These are phyloP conservation scores for Edolisoma coerulescens DNA, from an alignment of 2,113 vertebrate genomes.

Conservation along the genomic window DNA sequence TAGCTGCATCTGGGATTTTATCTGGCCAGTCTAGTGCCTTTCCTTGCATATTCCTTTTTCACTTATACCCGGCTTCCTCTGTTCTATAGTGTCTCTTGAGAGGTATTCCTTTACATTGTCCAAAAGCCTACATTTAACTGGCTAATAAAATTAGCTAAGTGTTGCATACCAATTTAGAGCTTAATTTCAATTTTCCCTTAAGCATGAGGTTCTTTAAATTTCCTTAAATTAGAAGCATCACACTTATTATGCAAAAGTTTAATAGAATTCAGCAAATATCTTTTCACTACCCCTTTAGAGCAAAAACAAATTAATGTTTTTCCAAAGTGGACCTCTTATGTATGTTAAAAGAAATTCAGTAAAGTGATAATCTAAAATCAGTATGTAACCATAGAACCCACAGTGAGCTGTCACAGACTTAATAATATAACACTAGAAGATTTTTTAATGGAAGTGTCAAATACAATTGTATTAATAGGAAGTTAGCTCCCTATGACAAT, in stretches of 20 bases:
- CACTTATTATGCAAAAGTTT: neutral
- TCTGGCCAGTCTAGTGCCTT: neutral
- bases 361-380: constrained; percentile 1
- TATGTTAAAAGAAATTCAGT: neutral
- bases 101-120: neutral
- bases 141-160: neutral
- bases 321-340: neutral
- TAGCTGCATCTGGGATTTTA: neutral
- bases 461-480: constrained; percentile 25
- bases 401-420: neutral
- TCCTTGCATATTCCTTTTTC: neutral
- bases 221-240: neutral
- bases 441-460: constrained; percentile 48
- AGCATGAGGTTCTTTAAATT: neutral
- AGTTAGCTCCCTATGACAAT: neutral
- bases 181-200: neutral
- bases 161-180: neutral
- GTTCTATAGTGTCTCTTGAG: neutral
- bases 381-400: neutral
- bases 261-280: neutral
- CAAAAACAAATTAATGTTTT: neutral
- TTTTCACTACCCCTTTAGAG: neutral
- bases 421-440: neutral
- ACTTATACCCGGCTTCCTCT: neutral
- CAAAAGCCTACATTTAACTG: neutral